These are phyloP conservation scores for Paraescarpia echinospica DNA, from an alignment of 1,140 invertebrate genomes.

Conservation along the genomic window DNA sequence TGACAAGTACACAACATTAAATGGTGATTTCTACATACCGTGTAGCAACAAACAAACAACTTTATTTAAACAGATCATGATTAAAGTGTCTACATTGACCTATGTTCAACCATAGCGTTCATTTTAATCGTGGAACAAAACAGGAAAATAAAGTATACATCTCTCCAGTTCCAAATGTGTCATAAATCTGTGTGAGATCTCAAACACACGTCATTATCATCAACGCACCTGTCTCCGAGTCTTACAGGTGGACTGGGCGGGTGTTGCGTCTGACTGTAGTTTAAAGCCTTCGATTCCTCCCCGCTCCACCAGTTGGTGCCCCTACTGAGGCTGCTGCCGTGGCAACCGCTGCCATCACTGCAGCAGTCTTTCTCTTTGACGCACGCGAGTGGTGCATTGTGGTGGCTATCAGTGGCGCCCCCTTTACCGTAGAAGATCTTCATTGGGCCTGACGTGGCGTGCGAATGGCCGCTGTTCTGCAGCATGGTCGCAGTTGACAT, in stretches of 20 bases:
- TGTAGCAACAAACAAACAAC: too few species aligned
- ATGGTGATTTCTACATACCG: too few species aligned
- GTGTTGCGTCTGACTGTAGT: not conserved
- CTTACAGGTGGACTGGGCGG: not conserved
- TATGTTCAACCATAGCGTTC: too few species aligned
- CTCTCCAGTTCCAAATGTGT: not conserved
- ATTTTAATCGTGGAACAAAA: too few species aligned
- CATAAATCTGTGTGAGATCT: not conserved
- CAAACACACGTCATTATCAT: not conserved
- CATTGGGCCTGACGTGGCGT: not conserved
- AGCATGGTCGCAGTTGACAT: constrained; percentile 40
- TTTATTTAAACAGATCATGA: too few species aligned
- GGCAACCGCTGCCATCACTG: constrained; percentile 31
- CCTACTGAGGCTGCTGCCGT: constrained; percentile 22
- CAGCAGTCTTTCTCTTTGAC: constrained; percentile 5
- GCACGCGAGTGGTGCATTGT: not conserved
- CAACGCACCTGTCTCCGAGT: not conserved
- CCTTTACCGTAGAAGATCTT: constrained; percentile 1
- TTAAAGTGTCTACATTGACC: too few species aligned
- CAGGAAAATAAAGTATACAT: not conserved
- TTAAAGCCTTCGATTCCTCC: not conserved
- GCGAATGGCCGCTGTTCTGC: not conserved
- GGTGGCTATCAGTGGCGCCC: not conserved
- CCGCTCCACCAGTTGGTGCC: constrained; percentile 21
- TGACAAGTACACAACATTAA: too few species aligned